Evolutionary conservation across 2,797 vertebrate species (phyloP).

Genomic region (Phoxinus dragarum): DNA sequence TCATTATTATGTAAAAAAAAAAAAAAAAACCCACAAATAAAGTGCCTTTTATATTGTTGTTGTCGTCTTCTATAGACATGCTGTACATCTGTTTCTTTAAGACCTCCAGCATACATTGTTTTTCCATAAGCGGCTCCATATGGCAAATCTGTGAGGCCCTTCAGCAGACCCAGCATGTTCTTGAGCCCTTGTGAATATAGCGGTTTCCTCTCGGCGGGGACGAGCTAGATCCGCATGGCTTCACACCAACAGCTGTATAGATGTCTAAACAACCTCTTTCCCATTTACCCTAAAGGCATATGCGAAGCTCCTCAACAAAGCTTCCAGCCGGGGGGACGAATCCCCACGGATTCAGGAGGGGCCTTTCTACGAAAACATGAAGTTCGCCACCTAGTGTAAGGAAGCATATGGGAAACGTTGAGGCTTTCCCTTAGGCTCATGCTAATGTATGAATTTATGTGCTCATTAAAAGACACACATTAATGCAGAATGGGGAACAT

Average conservation of each 20-base stretch:
- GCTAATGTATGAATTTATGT: constrained; percentile 56
- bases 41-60: background rate
- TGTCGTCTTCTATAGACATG: background rate
- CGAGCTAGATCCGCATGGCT: constrained; percentile 14
- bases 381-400: constrained; percentile 12
- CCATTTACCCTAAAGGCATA: constrained; percentile 42
- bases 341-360: background rate
- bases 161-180: constrained; percentile 13
- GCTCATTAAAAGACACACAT: constrained; percentile 56
- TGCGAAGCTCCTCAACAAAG: constrained; percentile 57
- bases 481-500: constrained; percentile 44
- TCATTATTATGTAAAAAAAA: constrained; percentile 16
- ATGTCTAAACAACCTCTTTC: constrained; percentile 39
- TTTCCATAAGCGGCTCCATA: constrained; percentile 10
- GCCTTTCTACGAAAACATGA: background rate
- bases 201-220: constrained; percentile 1
- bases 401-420: constrained; percentile 9
- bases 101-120: background rate
- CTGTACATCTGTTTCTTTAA: background rate
- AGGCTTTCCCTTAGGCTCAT: constrained; percentile 3
- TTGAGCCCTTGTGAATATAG: background rate
- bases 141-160: background rate
- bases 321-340: constrained; percentile 24
- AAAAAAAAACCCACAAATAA: background rate
- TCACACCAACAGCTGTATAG: constrained; percentile 41